Conservation (phyloP, 2,113 vertebrate genomes). For the Lanius collurio region DNA sequence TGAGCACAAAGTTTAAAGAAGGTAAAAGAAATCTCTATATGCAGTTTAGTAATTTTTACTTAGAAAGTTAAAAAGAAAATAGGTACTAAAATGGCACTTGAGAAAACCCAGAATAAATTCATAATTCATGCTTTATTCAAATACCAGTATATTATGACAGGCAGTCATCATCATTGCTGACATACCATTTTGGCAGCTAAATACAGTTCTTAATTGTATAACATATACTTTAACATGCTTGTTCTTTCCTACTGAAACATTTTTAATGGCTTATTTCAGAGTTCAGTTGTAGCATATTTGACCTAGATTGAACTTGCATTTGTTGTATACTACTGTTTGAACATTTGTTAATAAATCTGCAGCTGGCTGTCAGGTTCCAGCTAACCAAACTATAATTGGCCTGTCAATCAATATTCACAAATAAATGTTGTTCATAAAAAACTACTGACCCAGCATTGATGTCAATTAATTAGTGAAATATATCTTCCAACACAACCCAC, state of each 20-base stretch:
- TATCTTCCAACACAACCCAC: background rate
- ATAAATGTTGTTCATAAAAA: background rate
- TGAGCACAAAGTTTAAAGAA: background rate
- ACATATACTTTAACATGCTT: conserved; percentile 16
- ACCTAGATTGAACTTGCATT: background rate
- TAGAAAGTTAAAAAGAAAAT: background rate
- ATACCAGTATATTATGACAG: background rate
- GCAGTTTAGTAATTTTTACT: background rate
- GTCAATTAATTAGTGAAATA: conserved; percentile 4
- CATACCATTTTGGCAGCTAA: background rate
- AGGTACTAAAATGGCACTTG: background rate
- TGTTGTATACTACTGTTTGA: background rate
- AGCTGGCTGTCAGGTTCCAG: background rate
- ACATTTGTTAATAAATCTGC: conserved; percentile 5
- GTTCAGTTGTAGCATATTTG: conserved; percentile 26
- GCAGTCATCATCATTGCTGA: background rate
- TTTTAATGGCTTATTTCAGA: conserved; percentile 32
- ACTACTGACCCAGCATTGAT: background rate
- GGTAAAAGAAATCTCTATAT: background rate
- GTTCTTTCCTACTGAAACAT: conserved; percentile 36
- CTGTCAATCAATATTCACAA: background rate
- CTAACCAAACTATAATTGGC: background rate
- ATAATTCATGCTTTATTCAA: background rate
- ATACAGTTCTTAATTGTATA: conserved; percentile 27
- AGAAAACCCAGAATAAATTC: background rate